Conservation (phyloP, 1,140 invertebrate species). For the Acromyrmex heyeri region DNA sequence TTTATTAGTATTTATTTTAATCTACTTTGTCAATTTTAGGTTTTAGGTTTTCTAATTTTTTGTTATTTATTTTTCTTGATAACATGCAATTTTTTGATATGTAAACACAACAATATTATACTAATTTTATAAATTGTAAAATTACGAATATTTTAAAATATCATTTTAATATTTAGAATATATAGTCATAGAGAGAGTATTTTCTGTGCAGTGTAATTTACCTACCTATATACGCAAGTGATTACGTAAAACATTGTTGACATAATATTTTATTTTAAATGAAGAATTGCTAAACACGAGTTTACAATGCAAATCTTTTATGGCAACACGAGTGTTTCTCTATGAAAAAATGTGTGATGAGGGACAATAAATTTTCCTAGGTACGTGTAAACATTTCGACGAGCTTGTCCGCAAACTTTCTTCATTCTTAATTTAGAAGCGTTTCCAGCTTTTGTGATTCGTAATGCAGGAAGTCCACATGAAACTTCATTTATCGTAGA, state of each 20-base stretch:
- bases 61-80: no score
- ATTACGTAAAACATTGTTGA: not conserved
- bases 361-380: constrained; percentile 32
- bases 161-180: not conserved
- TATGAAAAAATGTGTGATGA: constrained; percentile 3
- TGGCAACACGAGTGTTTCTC: not conserved
- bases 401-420: constrained; percentile 42
- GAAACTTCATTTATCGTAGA: constrained; percentile 49
- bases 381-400: constrained; percentile 18
- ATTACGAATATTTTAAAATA: not conserved
- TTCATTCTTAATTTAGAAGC: constrained; percentile 14
- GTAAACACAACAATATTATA: no score
- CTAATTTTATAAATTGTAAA: no score
- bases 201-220: not conserved
- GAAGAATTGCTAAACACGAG: not conserved
- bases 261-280: not conserved
- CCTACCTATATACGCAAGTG: not conserved
- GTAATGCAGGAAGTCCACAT: constrained; percentile 10
- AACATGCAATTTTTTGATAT: no score
- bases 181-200: not conserved
- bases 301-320: not conserved
- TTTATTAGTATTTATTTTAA: no score
- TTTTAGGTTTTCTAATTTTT: no score
- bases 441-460: constrained; percentile 7
- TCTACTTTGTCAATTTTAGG: not conserved